phyloP scores from a whole-genome alignment of 2,113 vertebrate species.

The Dasypus novemcinctus region DNA sequence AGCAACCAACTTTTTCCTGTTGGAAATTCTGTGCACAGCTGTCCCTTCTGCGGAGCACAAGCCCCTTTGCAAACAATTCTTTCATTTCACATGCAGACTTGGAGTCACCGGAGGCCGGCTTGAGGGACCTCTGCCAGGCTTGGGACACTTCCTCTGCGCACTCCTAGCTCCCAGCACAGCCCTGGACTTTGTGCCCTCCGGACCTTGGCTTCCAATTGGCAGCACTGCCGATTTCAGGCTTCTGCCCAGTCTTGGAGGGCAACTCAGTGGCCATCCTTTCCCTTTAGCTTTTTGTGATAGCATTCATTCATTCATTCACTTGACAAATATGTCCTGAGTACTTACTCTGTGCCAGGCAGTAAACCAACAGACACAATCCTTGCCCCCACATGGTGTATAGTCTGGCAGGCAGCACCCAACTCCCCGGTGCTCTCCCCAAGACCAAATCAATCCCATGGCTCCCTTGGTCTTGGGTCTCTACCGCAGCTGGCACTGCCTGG shows the following conservation, averaged over 20 bases:
- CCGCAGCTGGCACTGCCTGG: accelerated
- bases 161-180: background rate
- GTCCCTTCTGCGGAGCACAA: background rate
- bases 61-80: background rate
- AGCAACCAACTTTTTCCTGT: background rate
- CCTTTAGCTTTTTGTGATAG: background rate
- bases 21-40: background rate
- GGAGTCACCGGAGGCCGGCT: background rate
- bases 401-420: background rate
- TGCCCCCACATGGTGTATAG: background rate
- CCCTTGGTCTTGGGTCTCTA: background rate
- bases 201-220: background rate
- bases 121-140: background rate
- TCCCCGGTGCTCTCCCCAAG: background rate
- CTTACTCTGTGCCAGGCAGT: background rate
- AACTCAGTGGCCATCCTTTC: background rate
- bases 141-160: background rate
- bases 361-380: background rate
- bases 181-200: background rate
- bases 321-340: background rate
- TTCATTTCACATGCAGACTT: background rate
- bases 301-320: background rate
- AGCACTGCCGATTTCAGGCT: background rate
- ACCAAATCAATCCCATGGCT: background rate
- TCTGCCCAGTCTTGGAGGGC: background rate